phyloP scores from a whole-genome alignment of 2,797 vertebrate genomes.

The Tachyglossus aculeatus region DNA sequence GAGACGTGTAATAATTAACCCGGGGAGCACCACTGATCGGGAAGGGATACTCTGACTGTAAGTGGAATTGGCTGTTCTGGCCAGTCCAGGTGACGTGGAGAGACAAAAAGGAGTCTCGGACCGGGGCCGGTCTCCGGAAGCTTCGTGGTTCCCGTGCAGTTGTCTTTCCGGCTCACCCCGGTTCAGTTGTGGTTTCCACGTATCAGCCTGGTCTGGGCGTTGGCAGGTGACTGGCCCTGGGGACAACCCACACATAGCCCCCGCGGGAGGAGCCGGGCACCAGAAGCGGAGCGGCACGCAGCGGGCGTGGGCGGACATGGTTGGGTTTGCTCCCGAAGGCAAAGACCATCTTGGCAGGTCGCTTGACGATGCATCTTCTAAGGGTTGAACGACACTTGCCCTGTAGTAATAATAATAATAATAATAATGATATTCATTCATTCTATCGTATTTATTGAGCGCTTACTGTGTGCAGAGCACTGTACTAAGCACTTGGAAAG shows the following conservation, averaged over 20 bases:
- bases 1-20: neutral
- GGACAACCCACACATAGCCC: too few species aligned
- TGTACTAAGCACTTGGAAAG: too few species aligned
- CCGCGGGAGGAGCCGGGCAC: neutral
- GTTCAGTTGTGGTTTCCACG: slow-evolving; percentile 13
- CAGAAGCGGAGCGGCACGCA: neutral
- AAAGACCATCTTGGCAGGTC: too few species aligned
- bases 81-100: slow-evolving; percentile 11
- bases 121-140: slow-evolving; percentile 13
- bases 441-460: too few species aligned
- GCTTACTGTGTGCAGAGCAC: too few species aligned
- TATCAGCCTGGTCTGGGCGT: neutral
- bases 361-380: too few species aligned
- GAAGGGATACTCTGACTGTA: neutral
- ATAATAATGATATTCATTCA: too few species aligned
- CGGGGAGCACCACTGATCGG: accelerated
- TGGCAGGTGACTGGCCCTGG: neutral
- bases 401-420: too few species aligned
- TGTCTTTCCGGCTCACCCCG: slow-evolving; percentile 39
- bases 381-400: too few species aligned
- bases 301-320: accelerated
- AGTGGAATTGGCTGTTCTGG: accelerated
- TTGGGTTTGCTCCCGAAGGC: too few species aligned
- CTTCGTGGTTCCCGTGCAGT: slow-evolving; percentile 49
- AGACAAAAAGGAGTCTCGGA: neutral